Evolutionary conservation across 2,797 vertebrate genomes (phyloP), one percentile per base, ranked within the genome.

Genomic region (Catharus ustulatus): DNA sequence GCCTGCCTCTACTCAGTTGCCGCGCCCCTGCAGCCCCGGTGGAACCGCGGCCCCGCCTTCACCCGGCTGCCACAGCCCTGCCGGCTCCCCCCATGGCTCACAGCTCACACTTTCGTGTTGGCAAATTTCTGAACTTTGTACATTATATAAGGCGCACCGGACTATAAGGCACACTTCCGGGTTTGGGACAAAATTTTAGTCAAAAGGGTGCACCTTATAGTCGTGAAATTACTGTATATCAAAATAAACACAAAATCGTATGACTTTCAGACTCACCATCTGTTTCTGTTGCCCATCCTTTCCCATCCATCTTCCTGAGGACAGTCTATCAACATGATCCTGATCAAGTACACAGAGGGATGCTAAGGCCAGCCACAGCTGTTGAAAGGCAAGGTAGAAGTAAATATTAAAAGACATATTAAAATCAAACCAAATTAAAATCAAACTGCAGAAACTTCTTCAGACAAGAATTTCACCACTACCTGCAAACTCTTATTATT

Each of bases 281-380:
- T 99, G 99, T 91, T 99, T 99, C 97, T 99, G 99, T 76, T 99
- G 99, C 54, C 99, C 99, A 1, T 99, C 99, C 96, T 99, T 99
- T 83, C 99, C 99, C 99, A 99, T 99, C 99, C 99, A 99, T 87
- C 99, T 98, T 74, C 99, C 99, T 10, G 99, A 99, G 29, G 99
- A 99, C 5, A 99, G 98, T 63, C 99, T 97, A 96, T 99, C 99
- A 10, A 99, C 99, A 8, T 99, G 99, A 95, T 99, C 99, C 96
- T 99, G 99, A 97, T 99, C 99, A 87, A 99, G 98, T 34, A 99
- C 99, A 84, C 99, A 99, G 42, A 99, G 98, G 6, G 99, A 99
- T 30, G 99, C 99, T 69, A 99, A 98, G 45, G 99, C 99, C 77
- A 99, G 98, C 99, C 99, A 99, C 29, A 99, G 98, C 99, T 99